A percentile compares a stretch with the other conserved stretches of the same genome.
phyloP scores from a whole-genome alignment of 1,140 invertebrate species.

The Sweltsa coloradensis region DNA sequence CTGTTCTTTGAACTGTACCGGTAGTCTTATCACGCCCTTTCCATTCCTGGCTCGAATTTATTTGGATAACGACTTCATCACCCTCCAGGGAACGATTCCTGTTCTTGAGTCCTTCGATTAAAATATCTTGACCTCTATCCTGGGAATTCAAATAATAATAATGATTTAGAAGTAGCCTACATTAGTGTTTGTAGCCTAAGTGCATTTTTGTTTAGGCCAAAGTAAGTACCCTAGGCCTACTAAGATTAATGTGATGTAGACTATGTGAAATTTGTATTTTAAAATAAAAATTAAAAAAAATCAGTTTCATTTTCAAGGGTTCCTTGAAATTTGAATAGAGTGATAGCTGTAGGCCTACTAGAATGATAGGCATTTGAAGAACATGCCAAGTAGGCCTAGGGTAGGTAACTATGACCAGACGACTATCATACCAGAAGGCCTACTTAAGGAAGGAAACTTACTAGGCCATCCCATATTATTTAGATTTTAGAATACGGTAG shows the following conservation, averaged over 20 bases:
- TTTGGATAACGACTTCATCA: constrained; percentile 57
- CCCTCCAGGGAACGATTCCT: constrained; percentile 74
- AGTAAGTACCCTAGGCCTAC: not conserved
- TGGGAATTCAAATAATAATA: constrained; percentile 13
- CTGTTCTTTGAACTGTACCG: constrained; percentile 33
- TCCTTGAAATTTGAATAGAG: not conserved
- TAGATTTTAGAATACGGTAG: not conserved
- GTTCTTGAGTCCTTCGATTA: constrained; percentile 52
- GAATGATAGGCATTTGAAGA: not conserved
- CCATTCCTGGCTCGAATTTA: constrained; percentile 40
- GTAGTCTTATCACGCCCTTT: constrained; percentile 20
- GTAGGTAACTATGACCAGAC: too few species aligned
- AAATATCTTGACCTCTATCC: constrained; percentile 53
- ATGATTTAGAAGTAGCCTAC: not conserved
- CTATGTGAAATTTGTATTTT: not conserved
- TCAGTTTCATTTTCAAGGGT: not conserved
- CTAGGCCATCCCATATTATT: not conserved
- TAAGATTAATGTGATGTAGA: not conserved
- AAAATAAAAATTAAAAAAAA: not conserved
- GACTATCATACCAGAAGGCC: too few species aligned
- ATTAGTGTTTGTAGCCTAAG: not conserved
- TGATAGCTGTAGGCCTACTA: too few species aligned
- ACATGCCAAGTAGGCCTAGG: not conserved
- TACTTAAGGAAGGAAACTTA: too few species aligned
- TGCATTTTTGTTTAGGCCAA: not conserved